phyloP scores from a whole-genome alignment of 2,113 vertebrate genomes.

The Nesoenas mayeri region DNA sequence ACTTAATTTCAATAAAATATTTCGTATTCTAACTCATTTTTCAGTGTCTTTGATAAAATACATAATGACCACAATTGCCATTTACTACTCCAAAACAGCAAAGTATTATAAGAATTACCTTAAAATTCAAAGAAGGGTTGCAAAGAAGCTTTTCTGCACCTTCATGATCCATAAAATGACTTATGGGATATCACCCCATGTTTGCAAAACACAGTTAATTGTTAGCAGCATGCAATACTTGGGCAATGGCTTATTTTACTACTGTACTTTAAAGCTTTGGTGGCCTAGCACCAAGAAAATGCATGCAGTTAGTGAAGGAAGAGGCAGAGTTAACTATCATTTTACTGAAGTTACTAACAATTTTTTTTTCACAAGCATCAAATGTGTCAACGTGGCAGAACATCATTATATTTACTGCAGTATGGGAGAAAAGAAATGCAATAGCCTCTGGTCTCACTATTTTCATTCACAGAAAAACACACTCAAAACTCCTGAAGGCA shows the following conservation, averaged over 20 bases:
- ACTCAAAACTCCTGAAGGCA: background rate
- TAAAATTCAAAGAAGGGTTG: background rate
- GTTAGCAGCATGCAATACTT: background rate
- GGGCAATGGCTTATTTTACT: background rate
- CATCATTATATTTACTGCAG: background rate
- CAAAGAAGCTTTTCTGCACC: background rate
- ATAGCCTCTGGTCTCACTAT: background rate
- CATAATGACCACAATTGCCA: background rate
- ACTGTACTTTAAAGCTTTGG: background rate
- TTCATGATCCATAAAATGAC: background rate
- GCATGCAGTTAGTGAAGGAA: background rate
- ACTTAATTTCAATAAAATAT: background rate
- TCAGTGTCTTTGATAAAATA: background rate
- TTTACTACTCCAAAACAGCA: background rate
- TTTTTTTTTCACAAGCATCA: rapidly evolving
- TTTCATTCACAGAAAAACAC: background rate
- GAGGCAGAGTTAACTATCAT: background rate
- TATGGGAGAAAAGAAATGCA: background rate
- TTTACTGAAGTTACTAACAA: background rate
- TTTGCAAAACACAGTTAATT: background rate
- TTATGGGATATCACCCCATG: background rate
- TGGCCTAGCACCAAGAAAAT: background rate
- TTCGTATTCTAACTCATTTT: background rate
- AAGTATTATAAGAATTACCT: background rate
- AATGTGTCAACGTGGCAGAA: background rate